Evolutionary conservation across 2,888 invertebrate genomes (phyloP), one percentile per base, ranked within the genome.

Genomic region (Ornithoptera alexandrae): DNA sequence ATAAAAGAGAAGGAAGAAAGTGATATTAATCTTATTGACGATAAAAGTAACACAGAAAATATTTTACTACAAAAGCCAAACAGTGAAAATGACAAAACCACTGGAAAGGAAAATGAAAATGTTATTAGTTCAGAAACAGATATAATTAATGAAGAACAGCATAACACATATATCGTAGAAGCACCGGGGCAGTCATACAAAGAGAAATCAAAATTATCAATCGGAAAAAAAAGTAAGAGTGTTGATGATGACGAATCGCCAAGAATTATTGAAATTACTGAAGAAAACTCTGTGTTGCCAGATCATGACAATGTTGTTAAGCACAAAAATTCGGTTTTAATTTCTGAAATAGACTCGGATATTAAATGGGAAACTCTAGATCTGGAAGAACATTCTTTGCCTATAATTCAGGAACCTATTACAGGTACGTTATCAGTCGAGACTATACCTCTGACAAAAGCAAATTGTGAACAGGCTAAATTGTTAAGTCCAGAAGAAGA

Each of bases 291-390:
- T 63, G 62, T 36, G 50, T 74, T 78, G 30, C 73, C 75, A 62
- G 87, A 84, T 71, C 79, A 84, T 67, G 83, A 84, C 50, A 81
- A 78, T 70, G 76, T 58, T 10, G 8, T 56, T 7, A 24, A 58
- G 86, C 85, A 90, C 68, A 92, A 93, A 69, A 89, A 86, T 72
- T 90, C 85, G 76, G 90, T 90, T 76, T 90, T 94, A 17, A 82
- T 95, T 39, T 93, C 94, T 57, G 96, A 96, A 83, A 94, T 93
- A 30, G 95, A 95, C 70, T 93, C 94, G 0, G 95, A 95, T 74
- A 84, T 93, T 56, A 94, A 95, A 76, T 94, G 93, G 92, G 95
- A 94, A 74, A 85, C 91, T 1, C 86, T 89, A 65, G 91, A 93
- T 53, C 77, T 93, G 58, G 76, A 82, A 59, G 77, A 87, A 68